These are phyloP conservation scores for Cavia aperea DNA, from an alignment of 2,113 vertebrate species.

Conservation along the genomic window DNA sequence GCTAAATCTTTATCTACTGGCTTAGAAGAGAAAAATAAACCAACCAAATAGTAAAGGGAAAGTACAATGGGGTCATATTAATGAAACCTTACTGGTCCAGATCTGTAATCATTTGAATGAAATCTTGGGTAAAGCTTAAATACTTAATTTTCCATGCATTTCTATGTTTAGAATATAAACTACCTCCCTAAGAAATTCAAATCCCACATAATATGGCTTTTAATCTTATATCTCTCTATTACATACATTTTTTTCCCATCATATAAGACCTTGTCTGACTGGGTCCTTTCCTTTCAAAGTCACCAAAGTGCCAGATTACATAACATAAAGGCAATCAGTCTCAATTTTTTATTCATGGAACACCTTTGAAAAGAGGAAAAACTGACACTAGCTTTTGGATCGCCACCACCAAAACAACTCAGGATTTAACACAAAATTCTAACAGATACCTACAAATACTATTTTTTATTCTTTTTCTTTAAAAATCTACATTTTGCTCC, in stretches of 20 bases:
- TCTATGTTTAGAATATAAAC: background rate
- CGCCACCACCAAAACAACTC: background rate
- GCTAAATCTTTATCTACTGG: background rate
- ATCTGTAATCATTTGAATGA: background rate
- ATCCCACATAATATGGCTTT: background rate
- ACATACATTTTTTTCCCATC: background rate
- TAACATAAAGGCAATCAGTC: background rate
- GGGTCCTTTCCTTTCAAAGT: background rate
- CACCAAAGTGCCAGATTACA: background rate
- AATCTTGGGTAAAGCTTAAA: background rate
- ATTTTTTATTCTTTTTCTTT: background rate
- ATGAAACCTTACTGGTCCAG: background rate
- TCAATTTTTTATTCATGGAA: background rate
- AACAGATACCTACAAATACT: background rate
- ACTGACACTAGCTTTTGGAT: background rate
- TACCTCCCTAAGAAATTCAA: background rate
- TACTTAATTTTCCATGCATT: background rate
- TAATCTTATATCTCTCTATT: background rate
- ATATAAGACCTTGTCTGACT: background rate
- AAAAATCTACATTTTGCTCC: background rate
- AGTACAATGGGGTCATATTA: background rate
- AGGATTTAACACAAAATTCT: background rate
- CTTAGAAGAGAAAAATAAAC: background rate
- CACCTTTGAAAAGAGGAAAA: background rate
- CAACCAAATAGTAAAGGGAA: background rate